Evolutionary conservation across 2,113 vertebrate genomes (phyloP).

Genomic region (Lophius piscatorius): DNA sequence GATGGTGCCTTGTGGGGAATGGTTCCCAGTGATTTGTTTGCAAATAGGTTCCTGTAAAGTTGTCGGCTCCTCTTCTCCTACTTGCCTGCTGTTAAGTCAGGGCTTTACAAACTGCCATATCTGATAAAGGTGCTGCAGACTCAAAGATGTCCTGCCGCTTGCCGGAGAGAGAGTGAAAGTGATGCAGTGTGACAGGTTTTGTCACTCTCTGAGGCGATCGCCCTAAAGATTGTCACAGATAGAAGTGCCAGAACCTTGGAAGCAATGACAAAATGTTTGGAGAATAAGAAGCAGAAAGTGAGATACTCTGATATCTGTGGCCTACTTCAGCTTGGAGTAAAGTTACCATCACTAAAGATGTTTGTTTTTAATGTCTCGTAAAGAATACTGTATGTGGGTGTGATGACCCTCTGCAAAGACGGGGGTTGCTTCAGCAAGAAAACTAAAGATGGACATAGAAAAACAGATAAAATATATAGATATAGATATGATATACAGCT

Average conservation of each 20-base stretch:
- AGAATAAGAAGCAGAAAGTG: slow-evolving; percentile 49
- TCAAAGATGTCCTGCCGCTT: slow-evolving; percentile 67
- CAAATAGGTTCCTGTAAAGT: slow-evolving; percentile 76
- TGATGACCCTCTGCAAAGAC: slow-evolving; percentile 13
- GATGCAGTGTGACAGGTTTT: slow-evolving; percentile 74
- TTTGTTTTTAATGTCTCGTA: too few species aligned
- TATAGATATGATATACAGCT: too few species aligned
- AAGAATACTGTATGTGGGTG: too few species aligned
- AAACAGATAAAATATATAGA: too few species aligned
- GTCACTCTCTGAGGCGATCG: slow-evolving; percentile 72
- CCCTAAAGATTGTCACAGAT: slow-evolving; percentile 76
- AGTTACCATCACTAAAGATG: slow-evolving; percentile 34
- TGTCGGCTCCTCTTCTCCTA: slow-evolving; percentile 57
- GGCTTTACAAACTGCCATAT: slow-evolving; percentile 75
- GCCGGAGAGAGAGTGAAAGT: slow-evolving; percentile 61
- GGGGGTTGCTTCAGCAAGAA: too few species aligned
- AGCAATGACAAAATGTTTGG: slow-evolving; percentile 74
- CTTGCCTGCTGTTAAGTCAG: slow-evolving; percentile 59
- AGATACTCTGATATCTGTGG: slow-evolving; percentile 57
- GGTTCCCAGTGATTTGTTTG: slow-evolving; percentile 79
- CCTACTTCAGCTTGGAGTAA: slow-evolving; percentile 45
- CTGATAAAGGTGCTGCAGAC: slow-evolving; percentile 74
- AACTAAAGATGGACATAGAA: too few species aligned
- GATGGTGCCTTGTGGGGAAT: slow-evolving; percentile 77
- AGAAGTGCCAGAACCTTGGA: slow-evolving; percentile 67